phyloP scores from a whole-genome alignment of 2,888 invertebrate genomes.

The Thymelicus lineola region DNA sequence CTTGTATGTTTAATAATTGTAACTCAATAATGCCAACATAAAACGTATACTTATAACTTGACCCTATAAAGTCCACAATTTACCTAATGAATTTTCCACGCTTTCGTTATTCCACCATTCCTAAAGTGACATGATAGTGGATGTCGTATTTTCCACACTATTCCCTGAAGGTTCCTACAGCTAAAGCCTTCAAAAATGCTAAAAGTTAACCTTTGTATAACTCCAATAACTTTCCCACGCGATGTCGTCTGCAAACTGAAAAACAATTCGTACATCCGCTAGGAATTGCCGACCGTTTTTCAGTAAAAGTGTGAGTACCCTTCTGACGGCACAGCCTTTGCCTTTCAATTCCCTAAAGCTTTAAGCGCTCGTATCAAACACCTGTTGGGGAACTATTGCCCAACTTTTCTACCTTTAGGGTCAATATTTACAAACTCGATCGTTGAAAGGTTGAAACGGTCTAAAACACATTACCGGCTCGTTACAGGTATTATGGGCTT shows the following conservation, averaged over 20 bases:
- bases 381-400: conserved; percentile 34
- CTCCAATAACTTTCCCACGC: neutral
- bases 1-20: too few relatives aligned
- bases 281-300: conserved; percentile 17
- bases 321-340: conserved; percentile 15
- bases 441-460: conserved; percentile 13
- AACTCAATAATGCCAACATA: neutral
- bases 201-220: neutral
- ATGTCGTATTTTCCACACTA: neutral
- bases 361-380: conserved; percentile 31
- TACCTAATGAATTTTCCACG: too few relatives aligned
- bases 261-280: conserved; percentile 15
- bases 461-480: conserved; percentile 4
- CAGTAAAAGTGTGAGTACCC: conserved; percentile 22
- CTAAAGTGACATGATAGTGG: too few relatives aligned
- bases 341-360: conserved; percentile 29
- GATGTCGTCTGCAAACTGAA: neutral
- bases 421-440: conserved; percentile 28
- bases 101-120: neutral
- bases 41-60: too few relatives aligned
- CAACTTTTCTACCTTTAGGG: conserved; percentile 37
- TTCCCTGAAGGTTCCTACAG: neutral
- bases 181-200: neutral
- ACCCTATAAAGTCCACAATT: too few relatives aligned
- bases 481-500: conserved; percentile 10